Conservation (phyloP, 1,140 invertebrate species). For the Arion vulgaris region DNA sequence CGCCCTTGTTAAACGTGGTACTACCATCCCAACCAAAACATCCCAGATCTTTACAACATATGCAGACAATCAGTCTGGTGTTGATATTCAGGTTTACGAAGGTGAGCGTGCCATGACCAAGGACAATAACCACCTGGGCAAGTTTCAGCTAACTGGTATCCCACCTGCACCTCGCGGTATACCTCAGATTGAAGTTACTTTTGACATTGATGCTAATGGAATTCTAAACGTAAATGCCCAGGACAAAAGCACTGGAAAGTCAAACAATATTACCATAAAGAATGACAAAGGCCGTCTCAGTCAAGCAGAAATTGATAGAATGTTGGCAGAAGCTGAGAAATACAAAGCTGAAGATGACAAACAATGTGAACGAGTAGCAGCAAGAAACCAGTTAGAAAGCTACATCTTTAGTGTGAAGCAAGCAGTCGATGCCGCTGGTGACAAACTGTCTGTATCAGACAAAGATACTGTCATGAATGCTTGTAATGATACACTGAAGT, state of each 20-base stretch:
- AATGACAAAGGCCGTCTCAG: slow-evolving; percentile 52
- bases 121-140: slow-evolving; percentile 41
- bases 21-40: slow-evolving; percentile 67
- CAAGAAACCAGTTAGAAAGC: slow-evolving; percentile 77
- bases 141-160: slow-evolving; percentile 86
- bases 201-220: slow-evolving; percentile 11
- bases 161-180: slow-evolving; percentile 74
- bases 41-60: slow-evolving; percentile 70
- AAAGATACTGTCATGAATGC: slow-evolving; percentile 76
- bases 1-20: slow-evolving; percentile 63
- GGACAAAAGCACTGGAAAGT: slow-evolving; percentile 82
- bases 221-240: slow-evolving; percentile 76
- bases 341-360: slow-evolving; percentile 74
- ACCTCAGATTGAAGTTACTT: slow-evolving; percentile 74
- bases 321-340: slow-evolving; percentile 77
- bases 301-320: slow-evolving; percentile 75
- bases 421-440: slow-evolving; percentile 68
- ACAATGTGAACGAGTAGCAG: slow-evolving; percentile 59
- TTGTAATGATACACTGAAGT: slow-evolving; percentile 71
- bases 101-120: slow-evolving; percentile 86
- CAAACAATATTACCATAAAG: slow-evolving; percentile 81
- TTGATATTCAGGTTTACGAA: slow-evolving; percentile 83
- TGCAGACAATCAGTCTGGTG: slow-evolving; percentile 81
- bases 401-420: slow-evolving; percentile 79
- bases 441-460: slow-evolving; percentile 78